Base-by-base conservation (phyloP, 1,140 invertebrate species). In the Bradynema listronoti region DNA sequence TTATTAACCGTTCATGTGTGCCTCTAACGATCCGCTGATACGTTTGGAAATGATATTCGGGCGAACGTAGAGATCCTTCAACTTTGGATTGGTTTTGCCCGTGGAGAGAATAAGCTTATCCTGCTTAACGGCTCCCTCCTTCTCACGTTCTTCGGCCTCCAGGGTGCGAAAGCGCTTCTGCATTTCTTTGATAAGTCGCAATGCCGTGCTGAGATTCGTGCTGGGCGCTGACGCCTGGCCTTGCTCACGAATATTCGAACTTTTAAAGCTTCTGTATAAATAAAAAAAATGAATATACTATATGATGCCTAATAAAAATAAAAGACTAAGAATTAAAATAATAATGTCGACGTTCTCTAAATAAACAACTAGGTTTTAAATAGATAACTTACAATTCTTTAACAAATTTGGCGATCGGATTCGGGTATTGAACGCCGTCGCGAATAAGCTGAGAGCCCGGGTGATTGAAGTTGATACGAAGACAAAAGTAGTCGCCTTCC, bases 381-480 rank as follows among this genome's bases (percentile, higher is more conserved):
- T 30, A 50, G 34, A 29, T 4, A 34, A 84, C 86, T 85, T 81
- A 90, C 87, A 97, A 87, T 86, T 98, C 94, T 83, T 98, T 99
- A 4, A 97, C 85, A 79, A 93, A 98, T 9, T 89, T 93, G 4
- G 91, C 89, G 80, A 97, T 90, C 0, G 91, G 89, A 73, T 94
- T 88, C 1, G 89, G 86, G 78, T 92, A 96, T 24, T 85, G 83
- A 78, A 93, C 91, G 71, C 88, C 90, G 62, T 89, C 86, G 1
- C 90, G 91, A 84, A 96, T 72, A 36, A 79, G 88, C 2, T 90
- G 89, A 9, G 90, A 88, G 7, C 94, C 94, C 27, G 94, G 94
- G 81, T 97, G 92, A 79, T 94, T 95, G 80, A 98, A 98, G 80
- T 99, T 99, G 68, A 99, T 89, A 78, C 95, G 85, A 58, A 99